phyloP scores from a whole-genome alignment of 2,888 invertebrate species.

The Agonopterix arenella region DNA sequence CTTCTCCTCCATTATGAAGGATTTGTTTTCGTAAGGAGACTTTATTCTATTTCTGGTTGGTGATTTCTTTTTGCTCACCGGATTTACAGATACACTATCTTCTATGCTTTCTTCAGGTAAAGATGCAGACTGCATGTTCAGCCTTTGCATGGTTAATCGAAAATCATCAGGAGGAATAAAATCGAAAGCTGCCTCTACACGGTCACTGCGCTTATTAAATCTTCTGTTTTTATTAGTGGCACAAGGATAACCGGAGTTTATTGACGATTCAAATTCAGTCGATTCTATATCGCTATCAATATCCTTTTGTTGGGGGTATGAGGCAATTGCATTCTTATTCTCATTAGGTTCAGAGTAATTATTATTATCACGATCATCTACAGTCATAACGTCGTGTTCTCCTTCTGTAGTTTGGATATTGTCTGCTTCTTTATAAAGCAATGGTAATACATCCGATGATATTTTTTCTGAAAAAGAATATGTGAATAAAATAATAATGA shows the following conservation, averaged over 20 bases:
- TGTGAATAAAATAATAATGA: too few species aligned
- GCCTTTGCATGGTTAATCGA: conserved; percentile 33
- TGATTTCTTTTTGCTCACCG: conserved; percentile 37
- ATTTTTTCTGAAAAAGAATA: too few species aligned
- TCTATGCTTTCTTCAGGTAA: conserved; percentile 46
- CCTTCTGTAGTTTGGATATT: too few species aligned
- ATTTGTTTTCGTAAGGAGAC: conserved; percentile 64
- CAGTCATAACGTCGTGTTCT: too few species aligned
- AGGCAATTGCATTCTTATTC: not conserved
- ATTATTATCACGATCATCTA: not conserved
- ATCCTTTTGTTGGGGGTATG: not conserved
- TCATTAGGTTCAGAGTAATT: not conserved
- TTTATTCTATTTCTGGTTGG: conserved; percentile 47
- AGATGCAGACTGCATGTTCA: conserved; percentile 34
- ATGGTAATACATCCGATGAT: too few species aligned
- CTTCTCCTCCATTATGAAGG: conserved; percentile 50
- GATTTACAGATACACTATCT: conserved; percentile 16
- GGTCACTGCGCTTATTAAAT: conserved; percentile 8
- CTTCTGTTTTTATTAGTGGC: conserved; percentile 20
- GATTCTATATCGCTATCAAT: not conserved
- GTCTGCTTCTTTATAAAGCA: too few species aligned
- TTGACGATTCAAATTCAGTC: not conserved
- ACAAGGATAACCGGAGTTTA: conserved; percentile 9
- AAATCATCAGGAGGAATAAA: conserved; percentile 35
- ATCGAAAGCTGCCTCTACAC: conserved; percentile 19